Evolutionary conservation across 2,888 invertebrate species (phyloP).

Genomic region (Limnephilus rhombicus): DNA sequence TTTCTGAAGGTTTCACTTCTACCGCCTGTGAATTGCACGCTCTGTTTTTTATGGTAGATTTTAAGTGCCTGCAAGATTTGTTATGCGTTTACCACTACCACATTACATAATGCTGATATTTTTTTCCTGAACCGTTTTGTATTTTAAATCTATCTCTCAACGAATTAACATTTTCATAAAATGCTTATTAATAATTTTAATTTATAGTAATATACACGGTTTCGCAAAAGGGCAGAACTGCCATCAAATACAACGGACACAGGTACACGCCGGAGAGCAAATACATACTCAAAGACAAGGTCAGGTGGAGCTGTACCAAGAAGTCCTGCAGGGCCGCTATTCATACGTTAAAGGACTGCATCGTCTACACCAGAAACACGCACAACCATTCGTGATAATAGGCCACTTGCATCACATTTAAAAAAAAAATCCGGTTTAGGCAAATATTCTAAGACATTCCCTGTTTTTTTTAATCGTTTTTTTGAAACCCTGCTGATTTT

Average conservation of each 20-base stretch:
- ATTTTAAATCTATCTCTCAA: background rate
- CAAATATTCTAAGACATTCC: too few species aligned
- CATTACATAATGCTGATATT: too few species aligned
- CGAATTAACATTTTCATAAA: background rate
- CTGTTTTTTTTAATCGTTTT: too few species aligned
- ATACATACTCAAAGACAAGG: slow-evolving; percentile 23
- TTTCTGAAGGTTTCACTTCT: too few species aligned
- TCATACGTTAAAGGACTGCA: slow-evolving; percentile 44
- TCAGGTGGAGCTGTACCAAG: slow-evolving; percentile 55
- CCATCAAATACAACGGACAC: slow-evolving; percentile 47
- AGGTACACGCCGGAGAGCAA: slow-evolving; percentile 36
- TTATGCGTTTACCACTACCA: background rate
- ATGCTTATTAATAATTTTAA: background rate
- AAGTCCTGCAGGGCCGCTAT: slow-evolving; percentile 50
- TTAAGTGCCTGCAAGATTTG: background rate
- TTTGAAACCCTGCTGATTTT: too few species aligned
- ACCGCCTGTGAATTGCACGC: too few species aligned
- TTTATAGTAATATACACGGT: slow-evolving; percentile 50
- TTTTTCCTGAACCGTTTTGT: too few species aligned
- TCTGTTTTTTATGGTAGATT: background rate
- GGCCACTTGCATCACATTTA: too few species aligned
- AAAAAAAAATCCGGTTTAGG: too few species aligned
- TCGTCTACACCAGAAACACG: slow-evolving; percentile 37
- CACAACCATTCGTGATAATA: slow-evolving; percentile 31
- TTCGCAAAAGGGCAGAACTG: slow-evolving; percentile 45